Evolutionary conservation across 2,797 vertebrate species (phyloP).

Genomic region (Bufotes viridis): DNA sequence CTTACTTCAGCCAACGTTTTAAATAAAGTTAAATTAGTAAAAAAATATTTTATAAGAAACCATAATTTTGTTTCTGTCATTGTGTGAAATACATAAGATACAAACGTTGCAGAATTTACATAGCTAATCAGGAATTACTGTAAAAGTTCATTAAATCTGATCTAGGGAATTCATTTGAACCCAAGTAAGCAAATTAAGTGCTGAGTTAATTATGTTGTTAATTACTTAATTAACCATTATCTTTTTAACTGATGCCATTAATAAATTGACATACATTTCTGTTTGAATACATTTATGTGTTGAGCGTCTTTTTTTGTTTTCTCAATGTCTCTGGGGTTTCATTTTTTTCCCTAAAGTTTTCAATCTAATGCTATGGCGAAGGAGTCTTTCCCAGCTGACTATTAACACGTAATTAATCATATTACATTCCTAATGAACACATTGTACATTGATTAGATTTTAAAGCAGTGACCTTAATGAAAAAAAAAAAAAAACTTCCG

Average conservation of each 20-base stretch:
- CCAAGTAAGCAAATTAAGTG: slow-evolving; percentile 81
- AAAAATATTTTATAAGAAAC: slow-evolving; percentile 55
- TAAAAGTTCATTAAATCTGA: slow-evolving; percentile 77
- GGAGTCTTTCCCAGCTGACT: slow-evolving; percentile 40
- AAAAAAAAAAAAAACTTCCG: slow-evolving; percentile 13
- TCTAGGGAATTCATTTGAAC: slow-evolving; percentile 79
- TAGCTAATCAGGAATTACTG: slow-evolving; percentile 76
- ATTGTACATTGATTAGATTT: slow-evolving; percentile 44
- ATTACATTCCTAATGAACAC: slow-evolving; percentile 52
- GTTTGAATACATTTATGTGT: slow-evolving; percentile 70
- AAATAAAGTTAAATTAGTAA: slow-evolving; percentile 22
- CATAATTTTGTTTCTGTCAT: slow-evolving; percentile 73
- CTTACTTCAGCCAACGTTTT: slow-evolving; percentile 4
- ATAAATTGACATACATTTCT: slow-evolving; percentile 79
- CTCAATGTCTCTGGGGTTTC: slow-evolving; percentile 75
- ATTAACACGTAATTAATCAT: slow-evolving; percentile 53
- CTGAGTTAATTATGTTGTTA: slow-evolving; percentile 85
- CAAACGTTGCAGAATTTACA: slow-evolving; percentile 70
- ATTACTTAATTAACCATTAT: slow-evolving; percentile 84
- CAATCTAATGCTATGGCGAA: slow-evolving; percentile 65
- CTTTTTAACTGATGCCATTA: slow-evolving; percentile 79
- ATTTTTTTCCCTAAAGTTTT: slow-evolving; percentile 72
- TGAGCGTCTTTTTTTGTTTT: slow-evolving; percentile 71
- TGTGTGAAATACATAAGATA: slow-evolving; percentile 67
- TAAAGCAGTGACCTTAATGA: slow-evolving; percentile 35